Conservation (phyloP, 2,797 vertebrate genomes). For the Aulostomus chinensis region DNA sequence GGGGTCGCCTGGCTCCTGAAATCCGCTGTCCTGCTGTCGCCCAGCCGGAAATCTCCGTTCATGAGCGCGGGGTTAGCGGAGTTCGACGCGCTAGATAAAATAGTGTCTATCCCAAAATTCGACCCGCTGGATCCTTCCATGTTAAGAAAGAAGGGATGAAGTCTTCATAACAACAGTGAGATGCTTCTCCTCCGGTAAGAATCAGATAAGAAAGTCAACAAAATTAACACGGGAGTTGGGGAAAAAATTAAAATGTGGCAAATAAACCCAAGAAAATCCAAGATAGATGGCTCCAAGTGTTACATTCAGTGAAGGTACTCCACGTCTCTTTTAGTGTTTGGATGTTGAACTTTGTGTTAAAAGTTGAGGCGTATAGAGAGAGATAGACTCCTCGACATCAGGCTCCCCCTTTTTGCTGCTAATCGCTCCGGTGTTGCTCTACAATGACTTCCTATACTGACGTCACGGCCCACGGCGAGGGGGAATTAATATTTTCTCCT, state of each 20-base stretch:
- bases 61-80: slow-evolving; percentile 88
- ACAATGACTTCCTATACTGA: slow-evolving; percentile 93
- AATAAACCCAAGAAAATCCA: slow-evolving; percentile 65
- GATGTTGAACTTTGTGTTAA: slow-evolving; percentile 86
- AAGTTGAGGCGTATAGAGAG: slow-evolving; percentile 87
- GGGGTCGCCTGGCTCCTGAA: slow-evolving; percentile 92
- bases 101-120: slow-evolving; percentile 99
- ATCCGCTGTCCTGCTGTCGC: slow-evolving; percentile 89
- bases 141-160: slow-evolving; percentile 71
- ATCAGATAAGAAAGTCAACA: slow-evolving; percentile 34
- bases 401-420: slow-evolving; percentile 87
- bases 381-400: slow-evolving; percentile 86
- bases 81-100: slow-evolving; percentile 88
- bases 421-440: slow-evolving; percentile 88
- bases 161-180: slow-evolving; percentile 84
- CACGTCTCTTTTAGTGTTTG: slow-evolving; percentile 76
- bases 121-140: slow-evolving; percentile 97
- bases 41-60: slow-evolving; percentile 93
- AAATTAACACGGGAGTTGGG: slow-evolving; percentile 15
- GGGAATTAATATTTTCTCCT: slow-evolving; percentile 82
- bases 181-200: slow-evolving; percentile 37
- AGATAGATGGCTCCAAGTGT: slow-evolving; percentile 61
- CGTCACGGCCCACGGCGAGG: slow-evolving; percentile 87
- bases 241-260: slow-evolving; percentile 10
- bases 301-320: slow-evolving; percentile 75